A percentile compares a stretch with the other conserved stretches of the same genome.
phyloP scores from a whole-genome alignment of 2,888 invertebrate species.

The Seira ritae region DNA sequence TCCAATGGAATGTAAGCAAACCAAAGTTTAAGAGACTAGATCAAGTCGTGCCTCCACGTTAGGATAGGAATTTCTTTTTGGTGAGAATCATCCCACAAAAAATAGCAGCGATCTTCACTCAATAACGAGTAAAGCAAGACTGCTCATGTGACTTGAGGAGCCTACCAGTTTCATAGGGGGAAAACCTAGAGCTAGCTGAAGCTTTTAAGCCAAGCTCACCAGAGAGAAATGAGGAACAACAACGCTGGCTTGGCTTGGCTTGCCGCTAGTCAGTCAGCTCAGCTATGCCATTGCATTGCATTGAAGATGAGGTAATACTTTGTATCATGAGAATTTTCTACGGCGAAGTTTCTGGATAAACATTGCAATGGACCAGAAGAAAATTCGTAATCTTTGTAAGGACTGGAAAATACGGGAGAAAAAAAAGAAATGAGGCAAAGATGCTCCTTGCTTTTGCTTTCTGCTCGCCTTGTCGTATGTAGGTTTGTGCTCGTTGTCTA shows the following conservation, averaged over 20 bases:
- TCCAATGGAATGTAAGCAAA: constrained; percentile 2
- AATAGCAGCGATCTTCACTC: not conserved
- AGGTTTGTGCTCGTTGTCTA: not conserved
- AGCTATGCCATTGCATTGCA: too few relatives aligned
- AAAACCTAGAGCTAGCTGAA: too few relatives aligned
- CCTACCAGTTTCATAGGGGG: constrained; percentile 15
- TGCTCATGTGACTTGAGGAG: constrained; percentile 41
- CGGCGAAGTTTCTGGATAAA: constrained; percentile 10
- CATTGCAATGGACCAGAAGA: constrained; percentile 14
- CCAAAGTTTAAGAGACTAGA: too few relatives aligned
- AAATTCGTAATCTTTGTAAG: constrained; percentile 9
- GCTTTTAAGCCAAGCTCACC: too few relatives aligned
- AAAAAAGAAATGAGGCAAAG: not conserved
- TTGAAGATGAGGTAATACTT: too few relatives aligned
- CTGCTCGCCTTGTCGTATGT: too few relatives aligned
- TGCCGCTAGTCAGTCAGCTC: too few relatives aligned
- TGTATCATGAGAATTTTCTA: constrained; percentile 21
- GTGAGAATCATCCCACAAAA: constrained; percentile 9
- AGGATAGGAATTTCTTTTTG: too few relatives aligned
- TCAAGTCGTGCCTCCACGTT: constrained; percentile 6
- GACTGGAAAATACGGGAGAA: not conserved
- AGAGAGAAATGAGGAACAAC: too few relatives aligned
- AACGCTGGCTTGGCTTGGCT: too few relatives aligned
- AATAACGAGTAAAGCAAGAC: constrained; percentile 31
- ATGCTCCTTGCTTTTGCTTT: not conserved